Evolutionary conservation across 1,140 invertebrate genomes (phyloP), one percentile per base, ranked within the genome.

Genomic region (Euglossa dilemma): DNA sequence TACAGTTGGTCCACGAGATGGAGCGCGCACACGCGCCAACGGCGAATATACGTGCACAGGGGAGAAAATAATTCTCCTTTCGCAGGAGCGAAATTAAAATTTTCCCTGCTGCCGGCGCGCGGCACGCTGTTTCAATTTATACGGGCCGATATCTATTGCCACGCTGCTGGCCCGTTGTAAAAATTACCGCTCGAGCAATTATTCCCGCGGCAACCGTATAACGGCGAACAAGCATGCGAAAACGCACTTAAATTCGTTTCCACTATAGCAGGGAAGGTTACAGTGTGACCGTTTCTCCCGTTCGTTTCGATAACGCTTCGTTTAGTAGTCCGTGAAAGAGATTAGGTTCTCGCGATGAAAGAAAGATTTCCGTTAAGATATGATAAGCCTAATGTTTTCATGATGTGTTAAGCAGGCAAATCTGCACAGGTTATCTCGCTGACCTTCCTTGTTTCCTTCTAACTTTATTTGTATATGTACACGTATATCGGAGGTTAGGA

Each of bases 181-280:
- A 75, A 81, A 81, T 81, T 81, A 76, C 80, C 57, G 61, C 43
- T 67, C 61, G 14, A 67, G 61, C 64, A 81, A 81, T 81, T 81
- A 81, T 81, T 50, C 63, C 36, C 52, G 72, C 80, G 50, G 72
- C n/a, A 50, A 45, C 52, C 61, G 52, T 75, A 43, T 66, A 81
- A 76, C 63, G 80, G 52, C 52, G 16, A 73, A 81, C 36, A 75
- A 81, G n/a, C 80, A 81, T 76, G 72, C 80, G 71, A 81, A 52
- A 81, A 57, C 72, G 36, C 36, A 52, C n/a, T 75, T 81, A 57
- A 56, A 75, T 57, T 75, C 54, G 16, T 67, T 73, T 52, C 25
- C 47, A 8, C 0, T 2, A 16, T 8, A 25, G 50, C 25, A 20
- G 20, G 12, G 16, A 23, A 20, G 8, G 23, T 23, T 69, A 14